These are phyloP conservation scores for Drosophila ficusphila DNA, from an alignment of 1,140 invertebrate genomes.

Conservation along the genomic window DNA sequence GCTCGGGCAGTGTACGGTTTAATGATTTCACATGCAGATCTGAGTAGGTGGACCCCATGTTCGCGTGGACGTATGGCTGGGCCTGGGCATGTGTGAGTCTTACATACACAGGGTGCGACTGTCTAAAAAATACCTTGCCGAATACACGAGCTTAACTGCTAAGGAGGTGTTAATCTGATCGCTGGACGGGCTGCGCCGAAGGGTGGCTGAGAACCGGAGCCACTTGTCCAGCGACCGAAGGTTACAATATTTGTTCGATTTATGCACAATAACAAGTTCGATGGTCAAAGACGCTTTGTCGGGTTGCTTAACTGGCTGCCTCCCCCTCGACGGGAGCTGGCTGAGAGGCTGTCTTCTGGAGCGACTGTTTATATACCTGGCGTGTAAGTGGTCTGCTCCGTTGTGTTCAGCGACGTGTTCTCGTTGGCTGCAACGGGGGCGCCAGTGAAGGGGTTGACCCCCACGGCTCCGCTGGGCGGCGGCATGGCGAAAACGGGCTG, in stretches of 20 bases:
- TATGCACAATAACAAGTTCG: slow-evolving; percentile 73
- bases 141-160: slow-evolving; percentile 35
- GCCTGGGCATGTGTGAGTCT: slow-evolving; percentile 36
- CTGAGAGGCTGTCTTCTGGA: slow-evolving; percentile 7
- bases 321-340: slow-evolving; percentile 2
- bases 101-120: slow-evolving; percentile 27
- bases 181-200: slow-evolving; percentile 15
- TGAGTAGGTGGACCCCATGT: slow-evolving; percentile 4
- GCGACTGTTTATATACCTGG: slow-evolving; percentile 84
- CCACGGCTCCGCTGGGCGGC: slow-evolving; percentile 62
- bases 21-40: not conserved
- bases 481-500: slow-evolving; percentile 85
- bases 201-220: slow-evolving; percentile 19
- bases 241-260: slow-evolving; percentile 60
- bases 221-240: slow-evolving; percentile 35
- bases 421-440: slow-evolving; percentile 83
- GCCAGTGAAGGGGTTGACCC: slow-evolving; percentile 82
- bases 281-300: slow-evolving; percentile 76
- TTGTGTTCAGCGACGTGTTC: slow-evolving; percentile 85
- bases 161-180: slow-evolving; percentile 10
- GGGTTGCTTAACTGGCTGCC: slow-evolving; percentile 37
- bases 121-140: slow-evolving; percentile 58
- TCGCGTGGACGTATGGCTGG: slow-evolving; percentile 27
- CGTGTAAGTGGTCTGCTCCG: slow-evolving; percentile 86
- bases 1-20: slow-evolving; percentile 2